These are phyloP conservation scores for Cantharis rufa DNA, from an alignment of 2,888 invertebrate genomes.

Conservation along the genomic window DNA sequence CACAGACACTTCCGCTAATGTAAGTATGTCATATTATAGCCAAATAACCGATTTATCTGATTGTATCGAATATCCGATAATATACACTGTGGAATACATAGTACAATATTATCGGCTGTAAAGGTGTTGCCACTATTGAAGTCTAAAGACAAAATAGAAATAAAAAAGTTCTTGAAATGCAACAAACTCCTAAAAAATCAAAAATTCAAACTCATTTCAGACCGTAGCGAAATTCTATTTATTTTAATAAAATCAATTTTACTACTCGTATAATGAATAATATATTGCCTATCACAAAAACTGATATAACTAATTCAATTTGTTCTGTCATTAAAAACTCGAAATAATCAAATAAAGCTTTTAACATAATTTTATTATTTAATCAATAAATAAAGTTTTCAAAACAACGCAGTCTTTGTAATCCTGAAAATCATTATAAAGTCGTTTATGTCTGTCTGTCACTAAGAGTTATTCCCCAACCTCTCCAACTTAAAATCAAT, in stretches of 20 bases:
- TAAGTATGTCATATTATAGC: neutral
- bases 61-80: neutral
- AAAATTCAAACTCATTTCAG: neutral
- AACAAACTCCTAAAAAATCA: neutral
- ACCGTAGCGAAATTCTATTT: too few species aligned
- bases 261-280: neutral
- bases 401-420: slow-evolving; percentile 16
- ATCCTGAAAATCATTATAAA: neutral
- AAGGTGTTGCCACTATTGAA: neutral
- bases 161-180: neutral
- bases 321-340: neutral
- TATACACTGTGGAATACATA: neutral
- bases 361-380: neutral
- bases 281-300: neutral
- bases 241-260: neutral
- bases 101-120: neutral
- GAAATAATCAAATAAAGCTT: slow-evolving; percentile 7
- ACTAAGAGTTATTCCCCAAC: neutral
- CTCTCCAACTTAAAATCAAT: neutral
- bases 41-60: neutral
- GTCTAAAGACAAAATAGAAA: neutral
- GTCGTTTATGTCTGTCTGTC: neutral
- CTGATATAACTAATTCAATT: neutral
- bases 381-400: slow-evolving; percentile 1
- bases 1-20: neutral